A percentile compares a stretch with the other conserved stretches of the same genome.
Evolutionary conservation across 1,140 invertebrate genomes (phyloP).

Genomic region (Polypedilum vanderplanki): DNA sequence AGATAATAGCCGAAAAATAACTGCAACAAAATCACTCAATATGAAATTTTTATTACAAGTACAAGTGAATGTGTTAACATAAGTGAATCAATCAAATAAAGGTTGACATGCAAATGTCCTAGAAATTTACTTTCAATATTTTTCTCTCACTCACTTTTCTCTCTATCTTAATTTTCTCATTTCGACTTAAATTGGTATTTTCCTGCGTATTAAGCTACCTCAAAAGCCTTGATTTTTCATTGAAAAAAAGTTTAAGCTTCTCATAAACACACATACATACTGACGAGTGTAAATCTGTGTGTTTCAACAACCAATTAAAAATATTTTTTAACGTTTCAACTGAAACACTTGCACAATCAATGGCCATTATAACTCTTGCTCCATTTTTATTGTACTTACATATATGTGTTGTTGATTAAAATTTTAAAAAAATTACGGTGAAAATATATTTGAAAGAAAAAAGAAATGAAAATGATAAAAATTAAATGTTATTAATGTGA

Average conservation of each 20-base stretch:
- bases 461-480: background rate
- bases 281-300: background rate
- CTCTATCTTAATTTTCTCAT: too few species aligned
- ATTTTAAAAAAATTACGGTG: background rate
- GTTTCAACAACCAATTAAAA: too few species aligned
- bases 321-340: background rate
- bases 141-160: too few species aligned
- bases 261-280: background rate
- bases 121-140: too few species aligned
- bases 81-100: too few species aligned
- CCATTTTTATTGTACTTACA: background rate
- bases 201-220: background rate
- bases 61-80: too few species aligned
- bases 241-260: background rate
- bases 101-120: too few species aligned
- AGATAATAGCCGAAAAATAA: too few species aligned
- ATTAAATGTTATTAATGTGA: background rate
- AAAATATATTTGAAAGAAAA: background rate
- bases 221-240: background rate
- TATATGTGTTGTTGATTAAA: background rate
- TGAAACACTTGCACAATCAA: background rate
- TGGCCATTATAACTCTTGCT: background rate
- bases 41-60: too few species aligned
- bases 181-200: background rate
- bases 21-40: too few species aligned